phyloP scores from a whole-genome alignment of 2,888 invertebrate species.

The Drosophila limbata region DNA sequence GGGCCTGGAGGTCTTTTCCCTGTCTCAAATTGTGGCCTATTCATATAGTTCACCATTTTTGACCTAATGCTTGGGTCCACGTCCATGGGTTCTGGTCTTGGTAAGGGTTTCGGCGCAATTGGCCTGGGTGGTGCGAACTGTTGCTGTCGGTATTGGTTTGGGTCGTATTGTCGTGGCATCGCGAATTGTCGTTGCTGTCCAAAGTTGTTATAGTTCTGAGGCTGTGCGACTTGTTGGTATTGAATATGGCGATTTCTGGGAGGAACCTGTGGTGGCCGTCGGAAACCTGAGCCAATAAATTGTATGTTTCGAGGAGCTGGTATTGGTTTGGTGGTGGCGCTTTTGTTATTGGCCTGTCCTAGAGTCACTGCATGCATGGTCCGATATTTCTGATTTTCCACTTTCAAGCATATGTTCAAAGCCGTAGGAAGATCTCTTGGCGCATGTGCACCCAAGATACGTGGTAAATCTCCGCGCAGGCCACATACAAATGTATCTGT shows the following conservation, averaged over 20 bases:
- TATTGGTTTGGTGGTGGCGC: not conserved
- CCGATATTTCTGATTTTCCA: too few species aligned
- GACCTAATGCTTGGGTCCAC: not conserved
- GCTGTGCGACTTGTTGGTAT: not conserved
- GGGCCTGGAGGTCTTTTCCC: not conserved
- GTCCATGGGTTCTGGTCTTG: slow-evolving; percentile 1
- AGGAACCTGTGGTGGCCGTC: not conserved
- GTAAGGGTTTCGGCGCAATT: not conserved
- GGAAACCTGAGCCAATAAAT: not conserved
- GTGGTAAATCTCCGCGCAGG: too few species aligned
- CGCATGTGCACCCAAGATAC: too few species aligned
- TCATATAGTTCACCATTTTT: not conserved
- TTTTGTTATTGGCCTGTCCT: not conserved
- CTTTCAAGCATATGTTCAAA: too few species aligned
- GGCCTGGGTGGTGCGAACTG: not conserved
- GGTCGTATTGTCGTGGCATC: not conserved
- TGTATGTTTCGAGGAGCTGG: too few species aligned
- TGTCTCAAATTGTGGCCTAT: not conserved
- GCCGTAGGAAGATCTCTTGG: too few species aligned
- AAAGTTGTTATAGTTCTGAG: not conserved
- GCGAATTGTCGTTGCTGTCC: slow-evolving; percentile 1
- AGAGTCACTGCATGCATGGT: too few species aligned
- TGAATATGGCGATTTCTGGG: not conserved
- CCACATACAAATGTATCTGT: too few species aligned
- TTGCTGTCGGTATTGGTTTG: not conserved